Evolutionary conservation across 1,140 invertebrate species (phyloP).

Genomic region (Caenorhabditis tropicalis): DNA sequence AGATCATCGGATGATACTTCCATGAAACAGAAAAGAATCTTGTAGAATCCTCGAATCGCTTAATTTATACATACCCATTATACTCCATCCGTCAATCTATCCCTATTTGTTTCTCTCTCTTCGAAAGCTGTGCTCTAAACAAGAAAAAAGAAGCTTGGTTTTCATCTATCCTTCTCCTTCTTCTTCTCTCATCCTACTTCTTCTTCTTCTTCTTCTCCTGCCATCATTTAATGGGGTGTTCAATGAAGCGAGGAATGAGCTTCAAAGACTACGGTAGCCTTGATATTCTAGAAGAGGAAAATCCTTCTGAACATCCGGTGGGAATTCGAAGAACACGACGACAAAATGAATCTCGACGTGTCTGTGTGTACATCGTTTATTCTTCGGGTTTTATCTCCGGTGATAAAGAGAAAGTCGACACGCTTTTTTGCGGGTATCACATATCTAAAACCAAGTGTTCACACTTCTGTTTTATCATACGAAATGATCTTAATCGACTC

Average conservation of each 20-base stretch:
- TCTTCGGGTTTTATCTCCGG: not conserved
- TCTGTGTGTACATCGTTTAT: not conserved
- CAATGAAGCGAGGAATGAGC: slow-evolving; percentile 43
- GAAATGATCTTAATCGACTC: not conserved
- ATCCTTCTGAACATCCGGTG: slow-evolving; percentile 3
- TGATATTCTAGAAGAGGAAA: not conserved
- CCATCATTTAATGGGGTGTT: slow-evolving; percentile 42
- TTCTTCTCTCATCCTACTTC: not conserved
- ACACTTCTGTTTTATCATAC: not conserved
- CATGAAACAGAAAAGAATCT: no score
- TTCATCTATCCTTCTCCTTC: not conserved
- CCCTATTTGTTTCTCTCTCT: not conserved
- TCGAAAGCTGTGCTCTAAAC: not conserved
- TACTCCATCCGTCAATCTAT: no score
- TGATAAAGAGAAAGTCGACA: not conserved
- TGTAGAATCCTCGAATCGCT: no score
- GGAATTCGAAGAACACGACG: slow-evolving; percentile 4
- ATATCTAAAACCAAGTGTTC: not conserved
- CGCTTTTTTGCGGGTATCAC: not conserved
- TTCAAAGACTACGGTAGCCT: not conserved
- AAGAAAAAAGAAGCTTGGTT: not conserved
- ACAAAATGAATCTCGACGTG: not conserved
- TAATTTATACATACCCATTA: not conserved
- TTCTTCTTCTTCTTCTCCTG: no score
- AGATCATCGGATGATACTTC: no score